These are phyloP conservation scores for Sebastes steindachneri DNA, from an alignment of 2,797 vertebrate species.

Conservation along the genomic window DNA sequence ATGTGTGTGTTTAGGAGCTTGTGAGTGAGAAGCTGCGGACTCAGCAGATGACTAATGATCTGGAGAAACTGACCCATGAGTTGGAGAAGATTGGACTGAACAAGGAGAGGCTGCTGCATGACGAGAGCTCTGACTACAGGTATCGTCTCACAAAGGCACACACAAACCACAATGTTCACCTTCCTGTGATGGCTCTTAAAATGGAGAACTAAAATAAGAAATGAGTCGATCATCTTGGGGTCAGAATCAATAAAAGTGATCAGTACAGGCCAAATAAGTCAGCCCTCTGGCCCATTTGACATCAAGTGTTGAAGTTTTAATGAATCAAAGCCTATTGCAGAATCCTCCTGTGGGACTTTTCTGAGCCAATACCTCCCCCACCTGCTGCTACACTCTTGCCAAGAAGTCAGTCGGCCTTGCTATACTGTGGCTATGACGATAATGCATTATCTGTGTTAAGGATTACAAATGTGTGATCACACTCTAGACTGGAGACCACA, in stretches of 20 bases:
- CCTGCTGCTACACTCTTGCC: background rate
- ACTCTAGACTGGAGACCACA: background rate
- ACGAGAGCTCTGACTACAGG: conserved; percentile 95
- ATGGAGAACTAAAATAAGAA: background rate
- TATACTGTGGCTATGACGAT: background rate
- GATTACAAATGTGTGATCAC: background rate
- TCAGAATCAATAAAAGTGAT: conserved; percentile 8
- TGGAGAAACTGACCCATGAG: conserved; percentile 96
- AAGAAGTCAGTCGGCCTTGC: background rate
- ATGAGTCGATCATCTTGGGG: background rate
- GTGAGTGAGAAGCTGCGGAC: conserved; percentile 95
- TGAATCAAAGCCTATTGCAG: background rate
- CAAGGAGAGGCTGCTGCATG: conserved; percentile 94
- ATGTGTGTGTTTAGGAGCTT: conserved; percentile 86
- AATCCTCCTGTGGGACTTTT: background rate
- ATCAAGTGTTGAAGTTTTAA: background rate
- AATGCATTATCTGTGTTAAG: background rate
- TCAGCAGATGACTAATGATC: conserved; percentile 97
- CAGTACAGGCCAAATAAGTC: background rate
- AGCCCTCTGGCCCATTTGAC: background rate
- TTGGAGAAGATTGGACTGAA: conserved; percentile 98
- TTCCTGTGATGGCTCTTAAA: background rate
- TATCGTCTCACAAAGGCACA: conserved; percentile 54
- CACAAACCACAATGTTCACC: background rate
- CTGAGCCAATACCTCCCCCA: background rate